Base-by-base conservation (phyloP, 2,113 vertebrate species). In the Ursus arctos region DNA sequence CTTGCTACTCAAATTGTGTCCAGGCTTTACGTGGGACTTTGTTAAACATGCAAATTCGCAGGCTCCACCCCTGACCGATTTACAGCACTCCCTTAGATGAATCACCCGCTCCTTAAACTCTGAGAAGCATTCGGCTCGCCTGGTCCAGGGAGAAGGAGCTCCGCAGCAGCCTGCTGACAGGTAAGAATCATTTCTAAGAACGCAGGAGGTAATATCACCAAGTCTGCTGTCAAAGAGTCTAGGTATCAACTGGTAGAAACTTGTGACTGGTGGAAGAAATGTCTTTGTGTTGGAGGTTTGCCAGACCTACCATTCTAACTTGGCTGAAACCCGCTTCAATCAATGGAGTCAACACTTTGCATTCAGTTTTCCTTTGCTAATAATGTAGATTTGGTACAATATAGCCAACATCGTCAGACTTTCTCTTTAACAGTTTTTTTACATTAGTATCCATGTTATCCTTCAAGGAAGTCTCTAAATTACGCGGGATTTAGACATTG, bases 381-480 rank as follows among this genome's bases (percentile, higher is more conserved):
- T 65, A 71, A 90, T 69, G 31, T 6, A 87, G 24, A 83, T 55
- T 87, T 94, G 61, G 55, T 79, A n/a, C 22, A 53, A 61, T 82
- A 11, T 53, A 59, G 59, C 43, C 61, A 15, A 95, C 72, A 92
- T 47, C 47, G 61, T 63, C 24, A 76, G 16, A 15, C 16, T 85
- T 86, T 91, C 24, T 36, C 22, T 71, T 83, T 71, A 92, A 63
- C 49, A 28, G 40, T 33, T 31, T 72, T 71, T 59, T 36, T 69
- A 9, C 85, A 49, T 67, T 65, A 81, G 22, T 33, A 86, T 74
- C 33, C 16, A 10, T 90, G 19, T 71, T 74, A 8, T 51, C 40
- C 21, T 94, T 84, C 31, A 53, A 72, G 74, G 31, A 26, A 85
- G 16, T 91, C 18, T 82, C 95, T 57, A 84, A 88, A 91, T 55